phyloP scores from a whole-genome alignment of 2,888 invertebrate genomes.

The Drosophila anomelani region DNA sequence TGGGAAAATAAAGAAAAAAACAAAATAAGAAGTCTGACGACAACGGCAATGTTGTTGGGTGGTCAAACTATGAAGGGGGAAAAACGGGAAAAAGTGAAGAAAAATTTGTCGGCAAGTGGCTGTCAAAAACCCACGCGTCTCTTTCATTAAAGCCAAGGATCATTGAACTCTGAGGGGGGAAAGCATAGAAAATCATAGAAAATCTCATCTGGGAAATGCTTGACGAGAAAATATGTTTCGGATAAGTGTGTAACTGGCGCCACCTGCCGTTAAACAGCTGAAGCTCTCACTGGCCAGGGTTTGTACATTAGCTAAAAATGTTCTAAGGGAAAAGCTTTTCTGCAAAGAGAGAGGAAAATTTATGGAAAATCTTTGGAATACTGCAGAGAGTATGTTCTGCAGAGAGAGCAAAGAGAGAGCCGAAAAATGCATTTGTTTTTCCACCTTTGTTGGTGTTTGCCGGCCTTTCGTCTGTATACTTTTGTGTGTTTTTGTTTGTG shows the following conservation, averaged over 20 bases:
- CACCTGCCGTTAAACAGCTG: not conserved
- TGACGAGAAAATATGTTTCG: constrained; percentile 15
- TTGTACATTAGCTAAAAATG: constrained; percentile 9
- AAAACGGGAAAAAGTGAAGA: constrained; percentile 6
- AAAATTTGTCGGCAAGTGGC: constrained; percentile 51
- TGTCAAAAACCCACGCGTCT: constrained; percentile 61
- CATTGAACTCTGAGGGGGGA: constrained; percentile 60
- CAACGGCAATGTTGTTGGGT: constrained; percentile 45
- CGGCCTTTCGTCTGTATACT: constrained; percentile 16
- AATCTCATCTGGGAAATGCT: not conserved
- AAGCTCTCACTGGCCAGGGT: constrained; percentile 13
- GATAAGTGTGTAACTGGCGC: not conserved
- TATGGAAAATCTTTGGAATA: not conserved
- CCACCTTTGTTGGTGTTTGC: constrained; percentile 4
- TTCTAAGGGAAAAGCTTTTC: constrained; percentile 27
- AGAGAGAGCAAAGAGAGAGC: constrained; percentile 1
- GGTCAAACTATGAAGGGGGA: constrained; percentile 50
- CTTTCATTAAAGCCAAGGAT: constrained; percentile 24
- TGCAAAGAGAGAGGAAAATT: constrained; percentile 8
- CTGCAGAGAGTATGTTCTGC: not conserved
- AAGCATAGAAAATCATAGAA: constrained; percentile 6
- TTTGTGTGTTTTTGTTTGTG: constrained; percentile 16
- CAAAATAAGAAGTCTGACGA: constrained; percentile 29
- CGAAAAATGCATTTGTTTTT: constrained; percentile 19
- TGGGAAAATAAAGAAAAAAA: constrained; percentile 32